phyloP scores from a whole-genome alignment of 2,113 vertebrate genomes.

The Syngnathus typhle region DNA sequence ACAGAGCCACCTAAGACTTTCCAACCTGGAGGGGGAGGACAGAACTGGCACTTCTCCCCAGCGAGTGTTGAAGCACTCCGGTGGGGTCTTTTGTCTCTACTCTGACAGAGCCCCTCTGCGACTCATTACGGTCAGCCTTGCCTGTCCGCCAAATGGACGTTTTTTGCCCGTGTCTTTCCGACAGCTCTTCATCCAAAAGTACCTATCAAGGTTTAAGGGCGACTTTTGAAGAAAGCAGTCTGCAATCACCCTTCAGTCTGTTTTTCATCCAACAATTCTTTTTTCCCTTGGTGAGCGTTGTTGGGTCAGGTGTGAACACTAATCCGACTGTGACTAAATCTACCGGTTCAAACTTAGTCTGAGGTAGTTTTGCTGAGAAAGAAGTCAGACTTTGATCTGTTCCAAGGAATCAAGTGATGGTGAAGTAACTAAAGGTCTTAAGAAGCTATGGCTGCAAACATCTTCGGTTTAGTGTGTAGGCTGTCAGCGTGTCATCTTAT shows the following conservation, averaged over 20 bases:
- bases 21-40: conserved; percentile 47
- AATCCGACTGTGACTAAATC: not conserved
- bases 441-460: too few relatives aligned
- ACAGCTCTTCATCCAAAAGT: conserved; percentile 19
- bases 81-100: conserved; percentile 50
- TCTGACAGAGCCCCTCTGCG: conserved; percentile 47
- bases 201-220: conserved; percentile 14
- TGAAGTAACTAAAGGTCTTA: too few relatives aligned
- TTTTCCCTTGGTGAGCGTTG: not conserved
- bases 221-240: conserved; percentile 13
- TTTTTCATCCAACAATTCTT: not conserved
- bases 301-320: not conserved
- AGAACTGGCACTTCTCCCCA: conserved; percentile 46
- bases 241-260: not conserved
- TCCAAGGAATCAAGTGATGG: not conserved
- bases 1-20: conserved; percentile 44
- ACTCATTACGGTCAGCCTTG: conserved; percentile 50
- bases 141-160: conserved; percentile 16
- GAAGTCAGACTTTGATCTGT: not conserved
- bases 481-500: too few relatives aligned
- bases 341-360: not conserved
- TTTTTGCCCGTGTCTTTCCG: conserved; percentile 30
- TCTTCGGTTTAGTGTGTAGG: too few relatives aligned
- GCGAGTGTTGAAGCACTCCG: conserved; percentile 42
- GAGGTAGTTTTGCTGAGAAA: not conserved